A percentile compares a stretch with the other conserved stretches of the same genome.
Evolutionary conservation across 1,140 invertebrate genomes (phyloP).

Genomic region (Chelonus insularis): DNA sequence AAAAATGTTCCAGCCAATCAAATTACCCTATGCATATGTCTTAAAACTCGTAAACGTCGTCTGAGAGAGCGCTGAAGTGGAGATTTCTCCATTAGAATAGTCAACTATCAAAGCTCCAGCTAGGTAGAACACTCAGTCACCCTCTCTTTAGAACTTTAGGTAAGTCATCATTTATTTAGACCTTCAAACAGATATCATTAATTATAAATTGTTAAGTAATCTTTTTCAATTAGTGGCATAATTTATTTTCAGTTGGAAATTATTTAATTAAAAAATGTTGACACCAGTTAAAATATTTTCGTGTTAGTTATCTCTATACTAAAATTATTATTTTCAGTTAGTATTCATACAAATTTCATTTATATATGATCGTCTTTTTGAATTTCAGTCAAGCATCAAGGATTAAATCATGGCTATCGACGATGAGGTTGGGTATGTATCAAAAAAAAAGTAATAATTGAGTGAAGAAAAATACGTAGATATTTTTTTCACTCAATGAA

Average conservation of each 20-base stretch:
- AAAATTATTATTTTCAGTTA: no score
- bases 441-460: constrained; percentile 21
- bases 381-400: neutral
- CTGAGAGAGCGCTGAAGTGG: constrained; percentile 21
- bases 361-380: neutral
- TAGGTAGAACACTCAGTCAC: constrained; percentile 27
- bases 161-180: constrained; percentile 19
- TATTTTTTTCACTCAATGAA: constrained; percentile 11
- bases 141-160: constrained; percentile 25
- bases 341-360: no score
- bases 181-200: neutral
- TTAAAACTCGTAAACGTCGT: constrained; percentile 15
- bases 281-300: no score
- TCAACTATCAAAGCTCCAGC: constrained; percentile 31
- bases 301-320: no score
- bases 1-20: constrained; percentile 37
- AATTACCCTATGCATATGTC: constrained; percentile 25
- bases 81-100: constrained; percentile 29
- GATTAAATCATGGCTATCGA: constrained; percentile 72
- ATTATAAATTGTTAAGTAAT: no score
- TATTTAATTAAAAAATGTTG: neutral
- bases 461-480: no score
- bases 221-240: no score
- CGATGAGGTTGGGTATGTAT: constrained; percentile 85
- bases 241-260: neutral